Conservation (phyloP, 2,888 invertebrate genomes). For the Chrysolina oricalcia region DNA sequence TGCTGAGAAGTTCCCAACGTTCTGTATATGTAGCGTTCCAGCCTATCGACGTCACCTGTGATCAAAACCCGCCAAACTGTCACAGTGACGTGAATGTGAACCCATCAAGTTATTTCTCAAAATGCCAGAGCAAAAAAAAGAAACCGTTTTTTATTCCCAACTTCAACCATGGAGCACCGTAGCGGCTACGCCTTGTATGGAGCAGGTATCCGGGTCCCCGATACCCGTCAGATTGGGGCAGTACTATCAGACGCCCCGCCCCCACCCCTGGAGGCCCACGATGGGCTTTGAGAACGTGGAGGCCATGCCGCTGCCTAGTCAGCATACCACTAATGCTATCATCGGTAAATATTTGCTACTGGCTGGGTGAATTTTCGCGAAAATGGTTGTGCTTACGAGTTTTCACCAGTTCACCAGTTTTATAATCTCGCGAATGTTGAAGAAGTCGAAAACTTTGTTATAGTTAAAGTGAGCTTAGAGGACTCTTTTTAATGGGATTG, state of each 20-base stretch:
- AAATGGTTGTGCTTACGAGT: neutral
- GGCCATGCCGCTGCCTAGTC: constrained; percentile 82
- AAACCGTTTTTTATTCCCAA: constrained; percentile 70
- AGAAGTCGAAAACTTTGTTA: too few species aligned
- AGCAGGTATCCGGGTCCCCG: constrained; percentile 77
- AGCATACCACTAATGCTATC: constrained; percentile 83
- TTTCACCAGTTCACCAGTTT: too few species aligned
- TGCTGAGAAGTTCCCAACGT: too few species aligned
- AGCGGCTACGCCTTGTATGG: constrained; percentile 77
- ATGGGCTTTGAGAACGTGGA: constrained; percentile 86
- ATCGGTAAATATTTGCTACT: constrained; percentile 64
- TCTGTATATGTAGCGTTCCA: too few species aligned
- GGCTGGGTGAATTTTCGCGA: neutral
- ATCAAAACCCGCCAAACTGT: neutral
- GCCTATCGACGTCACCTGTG: neutral
- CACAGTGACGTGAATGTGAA: neutral
- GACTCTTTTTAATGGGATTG: too few species aligned
- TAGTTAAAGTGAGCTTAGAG: too few species aligned
- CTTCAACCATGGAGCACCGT: constrained; percentile 80
- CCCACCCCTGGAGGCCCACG: constrained; percentile 87
- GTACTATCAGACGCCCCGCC: constrained; percentile 82
- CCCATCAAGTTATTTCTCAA: neutral
- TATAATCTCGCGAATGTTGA: too few species aligned
- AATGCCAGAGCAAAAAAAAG: neutral
- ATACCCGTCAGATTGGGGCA: constrained; percentile 79